These are phyloP conservation scores for Aegotheles bennettii DNA, from an alignment of 2,113 vertebrate species.

Conservation along the genomic window DNA sequence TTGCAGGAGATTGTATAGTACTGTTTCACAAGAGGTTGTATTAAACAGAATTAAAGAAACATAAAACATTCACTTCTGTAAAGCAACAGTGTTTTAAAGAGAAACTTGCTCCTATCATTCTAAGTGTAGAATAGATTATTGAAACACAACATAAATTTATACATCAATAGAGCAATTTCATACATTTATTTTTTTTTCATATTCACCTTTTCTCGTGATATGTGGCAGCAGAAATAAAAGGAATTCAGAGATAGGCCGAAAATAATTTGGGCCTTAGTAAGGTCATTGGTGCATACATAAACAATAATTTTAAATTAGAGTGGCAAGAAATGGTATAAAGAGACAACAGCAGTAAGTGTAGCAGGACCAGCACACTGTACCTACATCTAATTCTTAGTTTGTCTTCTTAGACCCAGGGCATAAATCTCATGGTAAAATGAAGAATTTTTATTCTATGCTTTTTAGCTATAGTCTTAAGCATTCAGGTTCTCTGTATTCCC, in stretches of 20 bases:
- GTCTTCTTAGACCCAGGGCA: not conserved
- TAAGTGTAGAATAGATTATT: not conserved
- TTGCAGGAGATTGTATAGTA: not conserved
- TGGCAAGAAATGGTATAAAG: not conserved
- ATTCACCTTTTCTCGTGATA: not conserved
- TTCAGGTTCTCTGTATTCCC: not conserved
- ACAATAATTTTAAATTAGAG: not conserved
- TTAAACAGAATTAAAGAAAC: not conserved
- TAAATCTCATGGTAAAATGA: not conserved
- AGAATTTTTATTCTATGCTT: not conserved
- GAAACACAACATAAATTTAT: not conserved
- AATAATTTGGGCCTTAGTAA: not conserved
- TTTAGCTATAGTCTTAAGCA: not conserved
- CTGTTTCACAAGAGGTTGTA: not conserved
- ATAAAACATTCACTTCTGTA: not conserved
- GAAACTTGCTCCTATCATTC: rapidly evolving
- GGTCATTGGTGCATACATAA: not conserved
- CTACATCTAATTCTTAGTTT: not conserved
- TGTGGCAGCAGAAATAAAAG: not conserved
- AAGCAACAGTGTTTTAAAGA: not conserved
- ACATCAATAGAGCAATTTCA: not conserved
- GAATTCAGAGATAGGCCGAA: not conserved
- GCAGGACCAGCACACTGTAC: not conserved
- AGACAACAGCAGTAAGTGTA: not conserved
- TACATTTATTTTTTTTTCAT: not conserved